A percentile compares a stretch with the other conserved stretches of the same genome.
Conservation (phyloP, 1,140 invertebrate species). For the Penaeus vannamei region DNA sequence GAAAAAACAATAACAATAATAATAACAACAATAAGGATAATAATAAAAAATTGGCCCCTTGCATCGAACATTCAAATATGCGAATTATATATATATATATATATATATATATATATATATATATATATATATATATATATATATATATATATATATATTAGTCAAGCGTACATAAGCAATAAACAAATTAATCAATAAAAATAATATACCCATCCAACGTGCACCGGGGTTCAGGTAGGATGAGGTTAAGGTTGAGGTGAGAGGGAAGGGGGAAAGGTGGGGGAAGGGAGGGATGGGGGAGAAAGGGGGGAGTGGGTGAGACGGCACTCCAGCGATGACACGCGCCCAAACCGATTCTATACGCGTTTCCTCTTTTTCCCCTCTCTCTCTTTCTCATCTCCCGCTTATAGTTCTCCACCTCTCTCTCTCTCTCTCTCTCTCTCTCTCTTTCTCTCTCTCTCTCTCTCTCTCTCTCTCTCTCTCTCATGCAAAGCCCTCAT, state of each 20-base stretch:
- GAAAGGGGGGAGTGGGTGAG: not conserved
- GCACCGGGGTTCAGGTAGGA: not conserved
- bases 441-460: constrained; percentile 32
- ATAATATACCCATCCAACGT: not conserved
- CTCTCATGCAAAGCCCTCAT: not conserved
- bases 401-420: not conserved
- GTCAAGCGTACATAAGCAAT: not conserved
- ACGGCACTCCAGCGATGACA: not conserved
- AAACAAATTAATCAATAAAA: not conserved
- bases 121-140: constrained; percentile 19
- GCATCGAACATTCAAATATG: no score
- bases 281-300: not conserved
- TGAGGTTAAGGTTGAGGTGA: not conserved
- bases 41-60: no score
- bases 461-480: constrained; percentile 36
- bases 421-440: constrained; percentile 14
- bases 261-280: not conserved
- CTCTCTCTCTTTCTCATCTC: not conserved
- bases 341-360: no score
- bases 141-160: not conserved
- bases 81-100: no score
- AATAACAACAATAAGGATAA: no score
- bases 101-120: not conserved
- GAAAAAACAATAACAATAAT: no score
- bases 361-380: not conserved